Percentiles rank a stretch among this genome's conserved stretches.
phyloP scores from a whole-genome alignment of 2,113 vertebrate genomes.

The Sebastes schlegelii region DNA sequence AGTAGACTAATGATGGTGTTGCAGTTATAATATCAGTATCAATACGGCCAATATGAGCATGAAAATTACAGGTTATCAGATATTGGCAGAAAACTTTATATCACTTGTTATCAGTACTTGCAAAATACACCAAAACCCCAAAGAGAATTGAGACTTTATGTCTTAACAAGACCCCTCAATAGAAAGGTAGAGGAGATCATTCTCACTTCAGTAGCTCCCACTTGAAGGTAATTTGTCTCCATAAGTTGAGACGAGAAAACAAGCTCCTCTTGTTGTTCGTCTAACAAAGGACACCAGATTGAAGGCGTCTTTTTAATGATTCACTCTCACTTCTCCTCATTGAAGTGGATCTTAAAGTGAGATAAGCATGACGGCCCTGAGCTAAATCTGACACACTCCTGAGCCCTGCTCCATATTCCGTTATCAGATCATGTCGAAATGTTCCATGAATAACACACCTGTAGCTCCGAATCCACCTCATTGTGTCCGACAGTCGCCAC shows the following conservation, averaged over 20 bases:
- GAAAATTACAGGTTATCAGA: neutral
- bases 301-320: conserved; percentile 20
- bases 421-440: conserved; percentile 40
- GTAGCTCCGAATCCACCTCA: neutral
- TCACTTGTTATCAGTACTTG: neutral
- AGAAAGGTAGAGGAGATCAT: conserved; percentile 1
- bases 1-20: neutral
- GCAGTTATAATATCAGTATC: neutral
- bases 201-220: conserved; percentile 5
- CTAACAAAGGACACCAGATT: conserved; percentile 10
- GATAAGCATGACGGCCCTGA: conserved; percentile 8
- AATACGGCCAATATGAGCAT: neutral
- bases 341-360: conserved; percentile 4
- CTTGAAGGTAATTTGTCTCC: conserved; percentile 19
- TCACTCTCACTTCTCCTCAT: neutral
- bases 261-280: conserved; percentile 15
- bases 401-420: conserved; percentile 72
- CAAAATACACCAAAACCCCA: neutral
- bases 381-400: conserved; percentile 71
- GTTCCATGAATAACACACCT: conserved; percentile 13
- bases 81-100: neutral
- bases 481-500: too few relatives aligned
- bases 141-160: neutral
- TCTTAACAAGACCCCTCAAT: neutral
- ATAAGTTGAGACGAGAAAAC: conserved; percentile 17